These are phyloP conservation scores for Zenarchopterus dispar DNA, from an alignment of 2,797 vertebrate species.

Conservation along the genomic window DNA sequence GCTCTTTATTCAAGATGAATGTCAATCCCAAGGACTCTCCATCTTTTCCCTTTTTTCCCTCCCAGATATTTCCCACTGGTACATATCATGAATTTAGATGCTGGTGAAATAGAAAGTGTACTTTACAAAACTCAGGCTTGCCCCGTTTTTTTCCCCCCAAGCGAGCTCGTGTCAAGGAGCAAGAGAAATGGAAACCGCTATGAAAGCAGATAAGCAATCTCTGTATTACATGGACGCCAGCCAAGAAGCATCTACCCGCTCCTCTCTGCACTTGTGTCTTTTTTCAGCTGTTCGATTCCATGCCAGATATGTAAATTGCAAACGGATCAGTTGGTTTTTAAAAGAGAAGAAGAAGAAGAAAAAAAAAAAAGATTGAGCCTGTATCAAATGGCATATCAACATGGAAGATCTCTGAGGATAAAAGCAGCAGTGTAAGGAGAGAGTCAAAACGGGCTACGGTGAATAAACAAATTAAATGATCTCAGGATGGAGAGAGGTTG, in stretches of 20 bases:
- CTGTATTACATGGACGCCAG: conserved; percentile 42
- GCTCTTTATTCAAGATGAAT: conserved; percentile 28
- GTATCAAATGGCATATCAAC: conserved; percentile 67
- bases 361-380: conserved; percentile 15
- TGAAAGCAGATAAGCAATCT: conserved; percentile 45
- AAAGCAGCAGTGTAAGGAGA: conserved; percentile 29
- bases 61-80: conserved; percentile 29
- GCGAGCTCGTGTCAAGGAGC: conserved; percentile 36
- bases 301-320: conserved; percentile 68
- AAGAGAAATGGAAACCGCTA: conserved; percentile 6
- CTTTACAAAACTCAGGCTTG: conserved; percentile 20
- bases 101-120: not conserved
- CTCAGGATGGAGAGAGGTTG: conserved; percentile 9
- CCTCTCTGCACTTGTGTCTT: conserved; percentile 42
- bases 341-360: conserved; percentile 2
- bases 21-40: conserved; percentile 35
- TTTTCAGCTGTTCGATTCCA: conserved; percentile 67
- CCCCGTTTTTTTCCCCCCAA: conserved; percentile 24
- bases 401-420: conserved; percentile 57
- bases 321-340: conserved; percentile 22
- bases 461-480: conserved; percentile 42
- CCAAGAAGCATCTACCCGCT: conserved; percentile 49
- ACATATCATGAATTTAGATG: not conserved
- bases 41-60: conserved; percentile 9
- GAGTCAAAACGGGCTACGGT: conserved; percentile 19